These are phyloP conservation scores for Xenops minutus DNA, from an alignment of 2,797 vertebrate species.

Conservation along the genomic window DNA sequence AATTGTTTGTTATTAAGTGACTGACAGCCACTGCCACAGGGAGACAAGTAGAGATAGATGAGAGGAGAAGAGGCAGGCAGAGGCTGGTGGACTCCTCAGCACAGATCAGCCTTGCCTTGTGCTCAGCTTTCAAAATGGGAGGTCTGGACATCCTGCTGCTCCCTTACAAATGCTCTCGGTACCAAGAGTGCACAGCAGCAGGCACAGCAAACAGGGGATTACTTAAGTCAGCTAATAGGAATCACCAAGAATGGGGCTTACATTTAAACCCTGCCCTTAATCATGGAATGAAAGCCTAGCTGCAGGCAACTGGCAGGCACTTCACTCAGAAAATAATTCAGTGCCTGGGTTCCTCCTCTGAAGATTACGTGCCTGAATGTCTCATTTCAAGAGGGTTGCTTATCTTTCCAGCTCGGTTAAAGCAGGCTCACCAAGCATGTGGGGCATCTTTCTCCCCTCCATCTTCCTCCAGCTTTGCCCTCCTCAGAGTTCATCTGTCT, in stretches of 20 bases:
- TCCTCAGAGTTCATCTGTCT: background rate
- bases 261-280: background rate
- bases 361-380: background rate
- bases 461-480: background rate
- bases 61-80: background rate
- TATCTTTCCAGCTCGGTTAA: background rate
- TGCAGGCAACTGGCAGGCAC: fast-evolving
- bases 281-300: background rate
- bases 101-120: fast-evolving
- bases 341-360: background rate
- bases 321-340: background rate
- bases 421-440: background rate
- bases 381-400: background rate
- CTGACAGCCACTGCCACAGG: background rate
- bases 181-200: background rate
- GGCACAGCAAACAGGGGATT: background rate
- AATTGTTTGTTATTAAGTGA: background rate
- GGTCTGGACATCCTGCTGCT: background rate
- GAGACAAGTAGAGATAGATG: background rate
- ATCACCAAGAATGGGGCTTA: background rate
- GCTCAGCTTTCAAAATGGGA: background rate
- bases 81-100: background rate
- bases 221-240: background rate
- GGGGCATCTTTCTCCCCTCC: background rate
- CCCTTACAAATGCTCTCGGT: fast-evolving